Evolutionary conservation across 1,140 invertebrate genomes (phyloP).

Genomic region (Heliconius melpomene): DNA sequence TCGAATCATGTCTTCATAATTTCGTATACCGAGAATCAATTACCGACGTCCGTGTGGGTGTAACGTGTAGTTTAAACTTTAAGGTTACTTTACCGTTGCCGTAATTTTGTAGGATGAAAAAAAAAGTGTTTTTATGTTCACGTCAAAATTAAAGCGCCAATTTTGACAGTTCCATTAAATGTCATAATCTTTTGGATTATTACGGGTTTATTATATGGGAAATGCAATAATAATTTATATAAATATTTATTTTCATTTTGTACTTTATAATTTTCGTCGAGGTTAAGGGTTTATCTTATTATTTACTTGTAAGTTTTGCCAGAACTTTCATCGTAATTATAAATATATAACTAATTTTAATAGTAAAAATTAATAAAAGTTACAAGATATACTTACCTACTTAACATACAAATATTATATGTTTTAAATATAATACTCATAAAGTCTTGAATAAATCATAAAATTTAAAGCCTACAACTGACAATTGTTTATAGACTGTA

Average conservation of each 20-base stretch:
- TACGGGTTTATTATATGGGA: background rate
- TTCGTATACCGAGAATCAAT: constrained; percentile 27
- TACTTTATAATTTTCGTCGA: too few species aligned
- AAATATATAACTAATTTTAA: too few species aligned
- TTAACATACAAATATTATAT: too few species aligned
- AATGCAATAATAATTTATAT: too few species aligned
- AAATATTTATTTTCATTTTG: too few species aligned
- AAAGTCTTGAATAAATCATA: background rate
- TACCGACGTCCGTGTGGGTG: constrained; percentile 14
- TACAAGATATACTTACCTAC: too few species aligned
- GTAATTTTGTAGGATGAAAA: constrained; percentile 10
- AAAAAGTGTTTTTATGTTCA: background rate
- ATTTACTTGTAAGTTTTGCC: background rate
- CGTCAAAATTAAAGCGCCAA: background rate
- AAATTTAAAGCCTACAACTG: background rate
- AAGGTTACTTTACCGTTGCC: constrained; percentile 8
- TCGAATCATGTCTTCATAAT: constrained; percentile 27
- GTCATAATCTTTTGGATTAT: background rate
- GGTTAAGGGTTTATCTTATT: too few species aligned
- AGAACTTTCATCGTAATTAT: too few species aligned
- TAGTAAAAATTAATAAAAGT: too few species aligned
- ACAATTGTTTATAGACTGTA: background rate
- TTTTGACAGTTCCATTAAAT: background rate
- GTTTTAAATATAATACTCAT: too few species aligned
- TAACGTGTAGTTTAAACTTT: constrained; percentile 22